Evolutionary conservation across 2,113 vertebrate genomes (phyloP).

Genomic region (Tricholaema leucomelas): DNA sequence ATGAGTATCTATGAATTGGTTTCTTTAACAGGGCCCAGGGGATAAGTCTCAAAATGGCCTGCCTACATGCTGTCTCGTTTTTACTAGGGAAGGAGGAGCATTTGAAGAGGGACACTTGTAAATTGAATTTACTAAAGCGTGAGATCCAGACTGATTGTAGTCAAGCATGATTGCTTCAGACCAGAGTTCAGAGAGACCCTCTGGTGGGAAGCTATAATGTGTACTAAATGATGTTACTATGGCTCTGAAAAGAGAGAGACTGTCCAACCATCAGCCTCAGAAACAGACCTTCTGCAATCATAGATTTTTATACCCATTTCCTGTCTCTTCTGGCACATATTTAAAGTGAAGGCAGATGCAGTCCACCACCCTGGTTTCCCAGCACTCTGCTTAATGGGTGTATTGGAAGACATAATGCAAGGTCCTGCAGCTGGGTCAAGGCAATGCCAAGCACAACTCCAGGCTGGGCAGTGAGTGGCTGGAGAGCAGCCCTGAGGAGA

Average conservation of each 20-base stretch:
- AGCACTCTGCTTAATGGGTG: too few relatives aligned
- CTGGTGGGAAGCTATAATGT: background rate
- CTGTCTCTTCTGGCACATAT: background rate
- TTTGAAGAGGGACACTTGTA: conserved; percentile 61
- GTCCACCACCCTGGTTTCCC: background rate
- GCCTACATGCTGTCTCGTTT: conserved; percentile 52
- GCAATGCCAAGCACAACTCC: too few relatives aligned
- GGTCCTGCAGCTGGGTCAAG: too few relatives aligned
- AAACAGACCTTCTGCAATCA: background rate
- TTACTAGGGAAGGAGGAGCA: conserved; percentile 45
- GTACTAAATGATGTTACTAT: background rate
- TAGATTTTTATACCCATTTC: background rate
- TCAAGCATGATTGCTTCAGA: background rate
- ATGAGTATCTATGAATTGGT: conserved; percentile 69
- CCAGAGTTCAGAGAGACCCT: background rate
- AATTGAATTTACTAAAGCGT: conserved; percentile 51
- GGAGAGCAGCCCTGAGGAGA: too few relatives aligned
- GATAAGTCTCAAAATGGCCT: conserved; percentile 68
- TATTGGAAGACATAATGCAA: background rate
- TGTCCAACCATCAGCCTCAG: background rate
- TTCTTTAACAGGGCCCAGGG: conserved; percentile 67
- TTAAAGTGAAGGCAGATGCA: background rate
- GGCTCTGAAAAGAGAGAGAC: background rate
- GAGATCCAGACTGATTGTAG: conserved; percentile 7
- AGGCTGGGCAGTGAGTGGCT: too few relatives aligned